Evolutionary conservation across 1,140 invertebrate species (phyloP), one percentile per base, ranked within the genome.

Genomic region (Drosophila varians): DNA sequence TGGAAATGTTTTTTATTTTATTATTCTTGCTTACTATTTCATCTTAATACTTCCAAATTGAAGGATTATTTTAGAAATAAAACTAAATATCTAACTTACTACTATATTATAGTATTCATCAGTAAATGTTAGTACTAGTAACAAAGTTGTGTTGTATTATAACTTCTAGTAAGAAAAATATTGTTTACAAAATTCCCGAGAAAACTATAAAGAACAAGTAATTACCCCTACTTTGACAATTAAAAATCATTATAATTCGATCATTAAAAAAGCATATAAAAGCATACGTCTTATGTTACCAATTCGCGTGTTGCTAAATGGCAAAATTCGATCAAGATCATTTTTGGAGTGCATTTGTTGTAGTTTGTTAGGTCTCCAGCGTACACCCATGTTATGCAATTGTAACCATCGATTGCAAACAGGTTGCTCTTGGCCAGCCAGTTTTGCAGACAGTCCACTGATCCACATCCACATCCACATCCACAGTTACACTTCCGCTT

Each of bases 391-490:
- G 28, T 64, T 68, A 68, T 66, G 64, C 64, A 68, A 68, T 66
- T 68, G 47, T 16, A 34, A 19, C 60, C 55, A 64, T 61, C 56
- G 56, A 47, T 56, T 48, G 64, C 64, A 66, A 68, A 68, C 64
- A 53, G 64, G 64, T 68, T 68, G 64, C 43, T 49, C 57, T 49
- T 65, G 61, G 61, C 57, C 18, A 60, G 38, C 64, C 46, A 43
- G 64, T 66, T 66, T 66, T 11, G 26, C 57, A 40, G 46, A 43
- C 62, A 52, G 60, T 43, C 62, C 64, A 68, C 36, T 68, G 64
- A 68, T 68, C 64, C 64, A 68, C 61, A 66, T 66, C 48, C 64
- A 68, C 58, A n/a, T n/a, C n/a, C n/a, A 21, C 21, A 21, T 2
- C 21, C 2, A 4, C 2, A 26, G 36, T 21, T 18, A 36, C 55